Evolutionary conservation across 2,888 invertebrate species (phyloP), one percentile per base, ranked within the genome.

Genomic region (Lumbricus terrestris): DNA sequence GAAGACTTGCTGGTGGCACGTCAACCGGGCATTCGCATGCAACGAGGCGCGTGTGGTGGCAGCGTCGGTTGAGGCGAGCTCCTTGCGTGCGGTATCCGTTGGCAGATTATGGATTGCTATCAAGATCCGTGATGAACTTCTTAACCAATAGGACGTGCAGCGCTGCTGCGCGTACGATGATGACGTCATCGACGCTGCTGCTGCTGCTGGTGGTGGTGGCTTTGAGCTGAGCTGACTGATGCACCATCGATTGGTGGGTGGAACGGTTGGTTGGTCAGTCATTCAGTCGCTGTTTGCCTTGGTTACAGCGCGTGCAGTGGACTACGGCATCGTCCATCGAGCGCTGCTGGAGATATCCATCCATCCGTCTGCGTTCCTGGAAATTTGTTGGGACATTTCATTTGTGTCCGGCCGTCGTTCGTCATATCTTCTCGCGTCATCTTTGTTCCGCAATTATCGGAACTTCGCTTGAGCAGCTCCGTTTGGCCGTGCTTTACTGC

Each of bases 41-140:
- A n/a, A n/a, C 69, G n/a, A 69, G 29, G 69, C n/a, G 69, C n/a
- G 69, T 69, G n/a, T n/a, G 69, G n/a, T n/a, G 69, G 69, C 69
- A 29, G 69, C 69, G 2, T n/a, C 69, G 13, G 69, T 69, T 69
- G 69, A n/a, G 69, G 13, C 11, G 69, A 69, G 69, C 69, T 69
- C 69, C 69, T 69, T 69, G 69, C 69, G 23, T 29, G 8, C 29
- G 0, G n/a, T 69, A 34, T 85, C 37, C 35, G 20, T 34, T 85
- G 85, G 34, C 20, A 18, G 35, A 85, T 85, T 85, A 85, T 85
- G 85, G 85, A 85, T 85, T 16, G 85, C 85, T 85, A 34, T 85
- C 85, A 85, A 34, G 85, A 85, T 33, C 85, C 15, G 37, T 85
- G 85, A 85, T 85, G 85, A 85, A 85, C 85, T 85, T 37, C 85